These are phyloP conservation scores for Pammene fasciana DNA, from an alignment of 2,888 invertebrate species.

Conservation along the genomic window DNA sequence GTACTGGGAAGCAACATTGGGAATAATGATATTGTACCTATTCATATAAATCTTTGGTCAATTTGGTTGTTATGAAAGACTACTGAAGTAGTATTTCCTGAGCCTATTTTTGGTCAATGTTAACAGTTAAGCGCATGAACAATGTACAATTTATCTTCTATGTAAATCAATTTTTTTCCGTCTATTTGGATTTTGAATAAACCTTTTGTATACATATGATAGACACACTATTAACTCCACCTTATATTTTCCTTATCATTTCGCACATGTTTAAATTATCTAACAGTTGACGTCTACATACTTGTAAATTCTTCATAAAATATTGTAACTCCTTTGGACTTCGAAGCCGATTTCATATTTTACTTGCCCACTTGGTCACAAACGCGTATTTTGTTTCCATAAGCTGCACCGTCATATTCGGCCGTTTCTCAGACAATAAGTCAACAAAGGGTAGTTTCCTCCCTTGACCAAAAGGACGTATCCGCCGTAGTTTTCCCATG, in stretches of 20 bases:
- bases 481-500: neutral
- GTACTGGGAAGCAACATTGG: constrained; percentile 26
- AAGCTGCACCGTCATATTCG: constrained; percentile 28
- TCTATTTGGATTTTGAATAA: too few relatives aligned
- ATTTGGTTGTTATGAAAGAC: neutral
- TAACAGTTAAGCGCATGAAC: too few relatives aligned
- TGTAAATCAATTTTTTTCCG: too few relatives aligned
- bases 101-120: neutral
- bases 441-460: constrained; percentile 21
- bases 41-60: constrained; percentile 19
- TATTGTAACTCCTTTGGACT: neutral
- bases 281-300: too few relatives aligned
- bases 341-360: constrained; percentile 7
- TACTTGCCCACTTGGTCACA: neutral
- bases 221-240: too few relatives aligned
- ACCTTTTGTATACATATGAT: too few relatives aligned
- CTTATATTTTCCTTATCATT: too few relatives aligned
- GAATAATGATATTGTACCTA: constrained; percentile 6
- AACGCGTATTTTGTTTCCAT: constrained; percentile 5
- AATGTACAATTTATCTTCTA: too few relatives aligned
- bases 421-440: constrained; percentile 30
- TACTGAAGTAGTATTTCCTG: constrained; percentile 21
- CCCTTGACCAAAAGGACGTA: constrained; percentile 3
- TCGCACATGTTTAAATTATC: too few relatives aligned
- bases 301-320: too few relatives aligned